Conservation (phyloP, 2,888 invertebrate species). For the Griposia aprilina region DNA sequence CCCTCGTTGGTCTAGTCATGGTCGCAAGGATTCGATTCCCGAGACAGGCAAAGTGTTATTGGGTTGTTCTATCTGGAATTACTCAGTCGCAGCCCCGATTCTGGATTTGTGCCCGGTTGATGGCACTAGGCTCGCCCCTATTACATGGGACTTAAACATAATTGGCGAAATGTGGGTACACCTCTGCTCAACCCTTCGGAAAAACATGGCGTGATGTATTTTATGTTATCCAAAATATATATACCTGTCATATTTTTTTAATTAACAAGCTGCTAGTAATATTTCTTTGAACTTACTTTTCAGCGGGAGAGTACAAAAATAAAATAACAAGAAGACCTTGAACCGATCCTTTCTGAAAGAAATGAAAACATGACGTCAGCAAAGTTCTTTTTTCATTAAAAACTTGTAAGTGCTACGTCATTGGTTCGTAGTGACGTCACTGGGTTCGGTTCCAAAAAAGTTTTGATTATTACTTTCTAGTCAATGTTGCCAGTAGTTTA, state of each 20-base stretch:
- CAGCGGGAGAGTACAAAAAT: constrained; percentile 9
- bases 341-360: constrained; percentile 18
- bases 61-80: too few relatives aligned
- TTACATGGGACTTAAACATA: too few relatives aligned
- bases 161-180: too few relatives aligned
- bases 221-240: too few relatives aligned
- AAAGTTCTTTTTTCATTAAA: constrained; percentile 48
- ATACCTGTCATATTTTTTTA: neutral
- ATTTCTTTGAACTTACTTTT: neutral
- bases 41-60: too few relatives aligned
- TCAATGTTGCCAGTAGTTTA: neutral
- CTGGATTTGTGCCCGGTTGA: too few relatives aligned
- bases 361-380: constrained; percentile 9
- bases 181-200: too few relatives aligned
- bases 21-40: too few relatives aligned
- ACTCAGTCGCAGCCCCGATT: too few relatives aligned
- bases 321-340: constrained; percentile 20
- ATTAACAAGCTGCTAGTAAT: neutral
- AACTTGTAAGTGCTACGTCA: constrained; percentile 29
- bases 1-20: too few relatives aligned
- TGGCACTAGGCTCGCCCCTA: too few relatives aligned
- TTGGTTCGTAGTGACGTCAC: constrained; percentile 23
- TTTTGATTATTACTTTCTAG: constrained; percentile 2
- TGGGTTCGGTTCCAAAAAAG: constrained; percentile 17
- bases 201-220: too few relatives aligned